A percentile compares a stretch with the other conserved stretches of the same genome.
These are phyloP conservation scores for Acanthiza pusilla DNA, from an alignment of 2,797 vertebrate species.

Conservation along the genomic window DNA sequence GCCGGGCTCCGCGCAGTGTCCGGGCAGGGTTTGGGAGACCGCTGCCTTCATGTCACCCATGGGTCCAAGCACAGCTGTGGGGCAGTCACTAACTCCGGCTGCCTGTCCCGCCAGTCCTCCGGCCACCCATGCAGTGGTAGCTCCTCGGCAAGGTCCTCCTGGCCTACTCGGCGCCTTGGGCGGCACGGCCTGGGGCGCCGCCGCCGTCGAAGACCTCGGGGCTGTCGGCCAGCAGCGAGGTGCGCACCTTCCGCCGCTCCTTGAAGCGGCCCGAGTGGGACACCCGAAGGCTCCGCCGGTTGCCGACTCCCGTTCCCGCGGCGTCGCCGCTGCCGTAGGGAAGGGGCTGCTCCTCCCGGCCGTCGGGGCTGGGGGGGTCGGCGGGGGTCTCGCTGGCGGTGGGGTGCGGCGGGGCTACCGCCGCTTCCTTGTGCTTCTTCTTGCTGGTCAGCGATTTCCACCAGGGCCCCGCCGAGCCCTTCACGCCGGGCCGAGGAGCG, in stretches of 20 bases:
- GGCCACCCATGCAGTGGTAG: neutral
- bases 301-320: slow-evolving; percentile 70
- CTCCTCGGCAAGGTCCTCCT: neutral
- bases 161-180: slow-evolving; percentile 69
- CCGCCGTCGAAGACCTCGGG: slow-evolving; percentile 75
- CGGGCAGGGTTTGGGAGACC: neutral
- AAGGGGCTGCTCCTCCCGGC: slow-evolving; percentile 58
- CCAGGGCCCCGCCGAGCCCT: slow-evolving; percentile 72
- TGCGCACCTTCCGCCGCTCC: slow-evolving; percentile 83
- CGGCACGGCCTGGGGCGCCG: neutral
- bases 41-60: accelerated
- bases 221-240: slow-evolving; percentile 80
- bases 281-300: slow-evolving; percentile 86
- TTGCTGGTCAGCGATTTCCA: slow-evolving; percentile 86
- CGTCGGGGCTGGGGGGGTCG: slow-evolving; percentile 6
- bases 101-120: neutral
- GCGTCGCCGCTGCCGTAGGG: slow-evolving; percentile 71
- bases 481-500: neutral
- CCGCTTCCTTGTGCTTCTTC: slow-evolving; percentile 80
- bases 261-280: slow-evolving; percentile 93
- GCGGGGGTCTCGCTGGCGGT: neutral
- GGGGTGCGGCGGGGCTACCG: neutral
- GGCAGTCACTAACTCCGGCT: neutral
- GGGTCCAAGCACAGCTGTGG: neutral
- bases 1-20: neutral